These are phyloP conservation scores for Eupleurogrammus muticus DNA, from an alignment of 2,797 vertebrate species.

Conservation along the genomic window DNA sequence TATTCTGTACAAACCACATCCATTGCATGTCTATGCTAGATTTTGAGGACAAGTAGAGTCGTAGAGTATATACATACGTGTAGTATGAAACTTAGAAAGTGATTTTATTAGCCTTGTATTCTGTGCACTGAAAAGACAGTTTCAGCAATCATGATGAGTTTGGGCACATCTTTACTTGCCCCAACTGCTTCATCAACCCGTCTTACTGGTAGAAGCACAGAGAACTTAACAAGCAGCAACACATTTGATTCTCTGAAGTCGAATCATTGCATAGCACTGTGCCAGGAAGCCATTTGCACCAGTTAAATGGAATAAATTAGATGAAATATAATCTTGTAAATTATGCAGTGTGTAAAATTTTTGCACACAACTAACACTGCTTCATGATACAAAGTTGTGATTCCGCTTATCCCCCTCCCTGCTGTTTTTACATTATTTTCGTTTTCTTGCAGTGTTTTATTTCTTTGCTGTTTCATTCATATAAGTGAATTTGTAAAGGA, in stretches of 20 bases:
- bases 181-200: slow-evolving; percentile 30
- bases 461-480: not conserved
- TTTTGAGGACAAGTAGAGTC: too few species aligned
- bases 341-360: not conserved
- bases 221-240: slow-evolving; percentile 1
- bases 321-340: not conserved
- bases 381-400: not conserved
- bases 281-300: not conserved
- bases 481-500: slow-evolving; percentile 7
- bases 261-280: slow-evolving; percentile 13
- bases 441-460: not conserved
- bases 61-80: too few species aligned
- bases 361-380: not conserved
- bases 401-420: not conserved
- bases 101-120: not conserved
- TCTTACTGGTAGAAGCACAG: slow-evolving; percentile 27
- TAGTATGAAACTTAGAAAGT: too few species aligned
- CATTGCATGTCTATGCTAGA: too few species aligned
- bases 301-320: too few species aligned
- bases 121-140: not conserved
- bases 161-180: slow-evolving; percentile 2
- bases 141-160: not conserved
- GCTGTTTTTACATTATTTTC: not conserved
- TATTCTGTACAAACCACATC: too few species aligned
- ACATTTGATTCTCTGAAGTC: slow-evolving; percentile 3